Percentiles rank a stretch among this genome's conserved stretches.
Conservation (phyloP, 2,113 vertebrate genomes). For the Lamprologus lemairii region DNA sequence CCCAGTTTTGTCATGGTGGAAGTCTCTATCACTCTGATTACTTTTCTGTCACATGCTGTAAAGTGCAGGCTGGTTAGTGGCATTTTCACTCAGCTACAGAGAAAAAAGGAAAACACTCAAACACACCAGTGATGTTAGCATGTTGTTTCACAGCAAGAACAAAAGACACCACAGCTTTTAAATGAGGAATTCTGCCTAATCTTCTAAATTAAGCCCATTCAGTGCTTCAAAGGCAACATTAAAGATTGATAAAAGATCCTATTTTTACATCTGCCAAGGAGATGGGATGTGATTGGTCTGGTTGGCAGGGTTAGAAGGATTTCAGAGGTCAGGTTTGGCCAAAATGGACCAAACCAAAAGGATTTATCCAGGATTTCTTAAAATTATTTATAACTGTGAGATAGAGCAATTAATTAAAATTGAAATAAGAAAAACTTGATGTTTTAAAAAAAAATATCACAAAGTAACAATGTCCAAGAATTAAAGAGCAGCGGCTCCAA, state of each 20-base stretch:
- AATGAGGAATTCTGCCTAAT: background rate
- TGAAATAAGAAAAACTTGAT: background rate
- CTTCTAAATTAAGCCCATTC: background rate
- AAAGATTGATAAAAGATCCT: background rate
- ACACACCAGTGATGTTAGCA: background rate
- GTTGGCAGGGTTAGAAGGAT: background rate
- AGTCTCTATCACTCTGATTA: slow-evolving; percentile 72
- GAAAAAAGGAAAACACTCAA: background rate
- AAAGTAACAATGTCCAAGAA: background rate
- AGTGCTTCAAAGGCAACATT: background rate
- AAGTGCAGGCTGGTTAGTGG: slow-evolving; percentile 39
- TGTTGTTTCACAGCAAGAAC: background rate
- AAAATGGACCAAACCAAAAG: background rate
- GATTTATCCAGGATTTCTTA: background rate
- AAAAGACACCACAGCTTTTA: background rate
- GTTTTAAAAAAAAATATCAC: background rate
- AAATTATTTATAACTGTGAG: background rate
- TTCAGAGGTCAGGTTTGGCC: background rate
- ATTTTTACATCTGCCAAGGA: background rate
- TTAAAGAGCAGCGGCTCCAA: background rate
- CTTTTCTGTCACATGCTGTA: slow-evolving; percentile 58
- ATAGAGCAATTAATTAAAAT: background rate
- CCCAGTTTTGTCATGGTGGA: slow-evolving; percentile 74
- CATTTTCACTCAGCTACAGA: slow-evolving; percentile 33
- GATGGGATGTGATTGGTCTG: background rate